Conservation (phyloP, 2,888 invertebrate genomes). For the Cyaniris semiargus region DNA sequence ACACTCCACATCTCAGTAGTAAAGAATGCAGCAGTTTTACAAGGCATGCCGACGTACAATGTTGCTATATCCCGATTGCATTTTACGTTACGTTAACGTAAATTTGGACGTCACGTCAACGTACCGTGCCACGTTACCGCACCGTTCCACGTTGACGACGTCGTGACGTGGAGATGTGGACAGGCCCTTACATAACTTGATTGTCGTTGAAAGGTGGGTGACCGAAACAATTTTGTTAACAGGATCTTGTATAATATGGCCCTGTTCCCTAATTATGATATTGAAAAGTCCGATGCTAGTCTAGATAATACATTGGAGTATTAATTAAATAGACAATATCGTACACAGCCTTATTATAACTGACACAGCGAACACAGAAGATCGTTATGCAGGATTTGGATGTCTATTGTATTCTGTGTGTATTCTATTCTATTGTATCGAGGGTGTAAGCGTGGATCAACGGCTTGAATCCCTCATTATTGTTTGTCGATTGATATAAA, state of each 20-base stretch:
- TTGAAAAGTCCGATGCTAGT: not conserved
- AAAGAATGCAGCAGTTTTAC: too few relatives aligned
- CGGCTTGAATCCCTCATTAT: not conserved
- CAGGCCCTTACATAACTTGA: too few relatives aligned
- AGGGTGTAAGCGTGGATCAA: not conserved
- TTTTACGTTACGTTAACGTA: too few relatives aligned
- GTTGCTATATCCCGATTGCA: too few relatives aligned
- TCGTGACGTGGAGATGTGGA: too few relatives aligned
- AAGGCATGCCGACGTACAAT: too few relatives aligned
- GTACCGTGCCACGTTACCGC: too few relatives aligned
- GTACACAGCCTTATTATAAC: not conserved
- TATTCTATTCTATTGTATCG: slow-evolving; percentile 1
- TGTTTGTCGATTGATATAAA: not conserved
- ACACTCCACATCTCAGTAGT: too few relatives aligned
- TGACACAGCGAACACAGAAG: not conserved
- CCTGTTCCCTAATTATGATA: not conserved
- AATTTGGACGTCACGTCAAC: too few relatives aligned
- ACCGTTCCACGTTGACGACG: too few relatives aligned
- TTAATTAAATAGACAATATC: not conserved
- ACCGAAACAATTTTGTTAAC: not conserved
- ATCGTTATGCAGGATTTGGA: not conserved
- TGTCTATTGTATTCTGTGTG: not conserved
- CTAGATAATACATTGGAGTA: not conserved
- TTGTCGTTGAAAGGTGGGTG: too few relatives aligned
- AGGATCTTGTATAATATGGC: not conserved